Conservation (phyloP, 2,888 invertebrate species). For the Melipona beecheii region DNA sequence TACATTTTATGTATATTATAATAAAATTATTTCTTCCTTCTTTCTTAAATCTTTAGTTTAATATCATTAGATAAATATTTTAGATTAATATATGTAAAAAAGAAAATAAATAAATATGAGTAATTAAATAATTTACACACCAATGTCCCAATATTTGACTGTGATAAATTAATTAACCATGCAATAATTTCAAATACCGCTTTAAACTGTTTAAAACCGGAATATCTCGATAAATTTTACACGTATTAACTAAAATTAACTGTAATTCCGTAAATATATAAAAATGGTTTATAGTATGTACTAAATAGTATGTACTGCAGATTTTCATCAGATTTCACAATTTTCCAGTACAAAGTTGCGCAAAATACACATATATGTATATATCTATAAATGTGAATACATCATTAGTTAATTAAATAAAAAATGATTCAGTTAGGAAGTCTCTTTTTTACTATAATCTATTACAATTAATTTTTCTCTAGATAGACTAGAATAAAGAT, state of each 20-base stretch:
- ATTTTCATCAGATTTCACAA: no score
- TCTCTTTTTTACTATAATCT: no score
- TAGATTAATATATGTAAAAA: neutral
- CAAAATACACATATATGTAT: neutral
- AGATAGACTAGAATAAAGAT: no score
- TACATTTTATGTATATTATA: neutral
- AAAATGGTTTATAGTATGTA: no score
- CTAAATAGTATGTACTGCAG: no score
- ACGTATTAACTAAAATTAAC: neutral
- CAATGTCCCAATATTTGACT: neutral
- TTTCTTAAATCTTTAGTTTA: neutral
- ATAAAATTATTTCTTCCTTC: neutral
- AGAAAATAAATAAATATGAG: no score
- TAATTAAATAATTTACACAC: neutral
- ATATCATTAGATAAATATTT: neutral
- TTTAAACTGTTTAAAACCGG: slow-evolving; percentile 5
- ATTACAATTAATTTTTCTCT: no score
- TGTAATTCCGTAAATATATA: neutral
- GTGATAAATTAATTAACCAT: slow-evolving; percentile 48
- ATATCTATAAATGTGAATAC: no score
- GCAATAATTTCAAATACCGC: slow-evolving; percentile 23
- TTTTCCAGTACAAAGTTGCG: no score
- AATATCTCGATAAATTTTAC: neutral
- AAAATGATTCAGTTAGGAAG: no score
- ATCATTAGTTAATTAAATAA: no score